Conservation (phyloP, 2,113 vertebrate species). For the Oryzias woworae region DNA sequence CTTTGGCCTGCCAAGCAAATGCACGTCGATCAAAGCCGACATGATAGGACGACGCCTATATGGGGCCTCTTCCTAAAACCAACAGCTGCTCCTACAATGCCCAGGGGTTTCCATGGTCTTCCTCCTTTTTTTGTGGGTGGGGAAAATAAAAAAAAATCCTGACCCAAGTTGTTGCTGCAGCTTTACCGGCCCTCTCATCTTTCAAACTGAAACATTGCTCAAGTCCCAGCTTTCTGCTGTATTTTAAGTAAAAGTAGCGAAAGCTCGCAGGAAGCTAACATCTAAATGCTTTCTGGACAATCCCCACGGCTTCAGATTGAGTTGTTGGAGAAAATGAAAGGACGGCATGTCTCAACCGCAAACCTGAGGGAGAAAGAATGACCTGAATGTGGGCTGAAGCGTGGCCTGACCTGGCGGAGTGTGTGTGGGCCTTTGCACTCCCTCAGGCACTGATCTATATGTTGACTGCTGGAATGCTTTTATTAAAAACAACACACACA, state of each 20-base stretch:
- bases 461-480: slow-evolving; percentile 58
- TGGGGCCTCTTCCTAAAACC: slow-evolving; percentile 72
- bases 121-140: slow-evolving; percentile 59
- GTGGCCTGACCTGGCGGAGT: slow-evolving; percentile 12
- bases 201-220: slow-evolving; percentile 15
- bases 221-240: no score
- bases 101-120: slow-evolving; percentile 65
- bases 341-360: slow-evolving; percentile 44
- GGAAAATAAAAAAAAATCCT: slow-evolving; percentile 55
- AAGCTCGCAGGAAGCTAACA: slow-evolving; percentile 4
- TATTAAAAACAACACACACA: slow-evolving; percentile 42
- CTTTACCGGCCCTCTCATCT: slow-evolving; percentile 7
- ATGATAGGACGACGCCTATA: slow-evolving; percentile 66
- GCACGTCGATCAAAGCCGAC: slow-evolving; percentile 77
- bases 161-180: slow-evolving; percentile 52
- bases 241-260: neutral
- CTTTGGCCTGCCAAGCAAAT: slow-evolving; percentile 80
- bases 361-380: slow-evolving; percentile 51
- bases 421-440: slow-evolving; percentile 36
- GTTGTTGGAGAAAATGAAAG: neutral
- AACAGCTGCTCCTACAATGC: slow-evolving; percentile 70
- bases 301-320: neutral
- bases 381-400: slow-evolving; percentile 21
- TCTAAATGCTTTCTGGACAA: neutral
- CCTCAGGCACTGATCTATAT: slow-evolving; percentile 37